Evolutionary conservation across 2,113 vertebrate species (phyloP).

Genomic region (Nestor notabilis): DNA sequence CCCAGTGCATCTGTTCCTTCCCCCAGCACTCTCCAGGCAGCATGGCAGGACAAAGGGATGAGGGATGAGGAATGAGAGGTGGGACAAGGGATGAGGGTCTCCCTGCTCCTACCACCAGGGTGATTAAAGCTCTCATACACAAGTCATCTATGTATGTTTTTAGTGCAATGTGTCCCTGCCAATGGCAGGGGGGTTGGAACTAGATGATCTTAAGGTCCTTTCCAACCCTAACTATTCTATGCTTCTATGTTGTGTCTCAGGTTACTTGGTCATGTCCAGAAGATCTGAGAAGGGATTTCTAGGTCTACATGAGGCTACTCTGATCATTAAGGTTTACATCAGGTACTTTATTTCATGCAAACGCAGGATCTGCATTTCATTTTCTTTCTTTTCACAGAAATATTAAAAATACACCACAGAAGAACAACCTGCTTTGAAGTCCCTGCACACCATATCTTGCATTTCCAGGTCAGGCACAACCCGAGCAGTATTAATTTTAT

Average conservation of each 20-base stretch:
- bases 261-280: neutral
- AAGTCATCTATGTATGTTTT: neutral
- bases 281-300: neutral
- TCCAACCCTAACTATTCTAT: too few species aligned
- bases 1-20: neutral
- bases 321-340: neutral
- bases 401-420: neutral
- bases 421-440: neutral
- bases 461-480: neutral
- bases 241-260: neutral
- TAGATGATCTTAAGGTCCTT: too few species aligned
- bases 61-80: neutral
- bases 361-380: neutral
- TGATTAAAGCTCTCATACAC: neutral
- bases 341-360: neutral
- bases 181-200: too few species aligned
- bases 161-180: too few species aligned
- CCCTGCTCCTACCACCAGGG: neutral
- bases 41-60: neutral
- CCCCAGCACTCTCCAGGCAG: fast-evolving
- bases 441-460: fast-evolving
- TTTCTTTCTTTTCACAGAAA: neutral
- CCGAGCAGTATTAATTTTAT: neutral
- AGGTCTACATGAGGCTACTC: neutral
- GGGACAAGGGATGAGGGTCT: neutral